Base-by-base conservation (phyloP, 2,888 invertebrate species). In the Conistra vaccinii region DNA sequence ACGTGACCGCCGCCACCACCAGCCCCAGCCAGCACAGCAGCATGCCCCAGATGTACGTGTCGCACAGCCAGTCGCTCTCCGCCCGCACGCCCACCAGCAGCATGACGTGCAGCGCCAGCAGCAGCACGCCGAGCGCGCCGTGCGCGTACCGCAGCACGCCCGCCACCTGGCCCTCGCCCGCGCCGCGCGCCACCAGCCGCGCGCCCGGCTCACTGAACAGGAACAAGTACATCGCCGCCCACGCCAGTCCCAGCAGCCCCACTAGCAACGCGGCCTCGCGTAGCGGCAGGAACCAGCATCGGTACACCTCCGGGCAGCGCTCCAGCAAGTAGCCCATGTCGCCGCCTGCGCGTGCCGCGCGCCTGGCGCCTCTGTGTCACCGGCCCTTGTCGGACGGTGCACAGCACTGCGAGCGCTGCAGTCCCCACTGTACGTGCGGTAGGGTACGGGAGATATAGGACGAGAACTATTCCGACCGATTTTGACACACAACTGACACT, bases 1-100 rank as follows among this genome's bases (percentile, higher is more conserved):
- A 62, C 63, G 68, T 62, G 12, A 60, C 53, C n/a, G 74, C 66
- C 29, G 81, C 61, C 26, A 74, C 32, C 9, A 80, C 48, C 39
- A 67, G 71, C 26, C 78, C 78, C 66, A 68, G 26, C 80, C 87
- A 83, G 76, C 85, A 84, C 61, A 73, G 61, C 55, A 85, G 68
- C 88, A 87, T 81, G 60, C 85, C 84, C 92, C 92, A 92, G 69
- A 90, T 86, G 87, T 91, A 91, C 71, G 92, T 80, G 83, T 91
- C 92, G 85, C 90, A 90, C 66, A 92, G 87, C 29, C 87, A 77
- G 76, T 88, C 89, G 81, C 88, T 90, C 68, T 73, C 65, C 48
- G 12, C n/a, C 32, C 67, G 9, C 39, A 84, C 89, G 29, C 85
- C 92, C 23, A 76, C 66, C 67, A 91, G 63, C 77, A 92, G 87